These are phyloP conservation scores for Hippolais icterina DNA, from an alignment of 2,113 vertebrate genomes.

Conservation along the genomic window DNA sequence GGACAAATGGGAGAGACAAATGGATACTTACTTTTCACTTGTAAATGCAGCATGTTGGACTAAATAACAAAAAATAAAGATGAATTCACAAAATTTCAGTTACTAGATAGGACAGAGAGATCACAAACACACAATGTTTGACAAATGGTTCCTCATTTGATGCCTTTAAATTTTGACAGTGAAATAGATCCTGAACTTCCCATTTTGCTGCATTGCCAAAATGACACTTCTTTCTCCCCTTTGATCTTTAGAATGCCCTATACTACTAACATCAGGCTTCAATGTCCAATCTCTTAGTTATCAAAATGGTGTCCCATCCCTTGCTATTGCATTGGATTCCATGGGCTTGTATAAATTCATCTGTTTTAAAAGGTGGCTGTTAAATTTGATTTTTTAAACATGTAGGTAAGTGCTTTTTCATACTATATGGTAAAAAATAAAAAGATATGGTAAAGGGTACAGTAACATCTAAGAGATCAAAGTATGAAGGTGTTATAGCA, in stretches of 20 bases:
- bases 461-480: neutral
- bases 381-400: neutral
- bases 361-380: neutral
- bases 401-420: neutral
- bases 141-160: neutral
- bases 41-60: neutral
- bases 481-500: neutral
- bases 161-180: neutral
- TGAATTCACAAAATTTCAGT: neutral
- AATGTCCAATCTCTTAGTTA: neutral
- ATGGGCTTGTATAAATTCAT: neutral
- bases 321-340: neutral
- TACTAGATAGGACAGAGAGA: neutral
- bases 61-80: neutral
- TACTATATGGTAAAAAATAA: neutral
- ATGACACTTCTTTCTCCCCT: neutral
- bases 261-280: neutral
- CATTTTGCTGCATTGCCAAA: neutral
- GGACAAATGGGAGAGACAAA: slow-evolving; percentile 10
- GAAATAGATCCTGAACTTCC: neutral
- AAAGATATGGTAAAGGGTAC: neutral
- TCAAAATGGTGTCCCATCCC: neutral
- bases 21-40: neutral
- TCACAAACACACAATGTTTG: neutral
- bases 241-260: neutral